phyloP scores from a whole-genome alignment of 92 coral and sea anemone genomes.

The Chrysogorgia sp. region DNA sequence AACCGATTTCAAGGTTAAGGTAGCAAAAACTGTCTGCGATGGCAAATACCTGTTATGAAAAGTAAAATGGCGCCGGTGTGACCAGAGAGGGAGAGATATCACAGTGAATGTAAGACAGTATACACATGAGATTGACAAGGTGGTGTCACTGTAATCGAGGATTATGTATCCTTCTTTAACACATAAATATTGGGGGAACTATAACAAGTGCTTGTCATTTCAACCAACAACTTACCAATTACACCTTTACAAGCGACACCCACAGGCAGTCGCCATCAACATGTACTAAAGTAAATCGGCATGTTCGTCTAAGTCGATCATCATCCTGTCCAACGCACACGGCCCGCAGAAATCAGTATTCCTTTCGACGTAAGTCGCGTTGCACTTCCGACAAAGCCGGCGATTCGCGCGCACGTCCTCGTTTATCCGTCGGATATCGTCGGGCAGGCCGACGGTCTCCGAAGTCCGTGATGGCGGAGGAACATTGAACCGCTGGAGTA shows the following conservation, averaged over 20 bases:
- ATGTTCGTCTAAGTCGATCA: conserved; percentile 7
- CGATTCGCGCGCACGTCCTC: conserved; percentile 12
- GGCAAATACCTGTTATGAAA: too few relatives aligned
- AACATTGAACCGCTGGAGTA: conserved; percentile 38
- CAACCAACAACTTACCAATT: neutral
- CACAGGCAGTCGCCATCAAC: neutral
- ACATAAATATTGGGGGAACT: too few relatives aligned
- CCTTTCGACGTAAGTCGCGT: conserved; percentile 15
- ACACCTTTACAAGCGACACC: neutral
- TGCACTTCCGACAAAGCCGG: conserved; percentile 8
- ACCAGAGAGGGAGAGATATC: too few relatives aligned
- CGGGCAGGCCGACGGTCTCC: conserved; percentile 27
- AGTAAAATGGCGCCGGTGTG: too few relatives aligned
- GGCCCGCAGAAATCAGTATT: conserved; percentile 5
- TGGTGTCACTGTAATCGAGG: too few relatives aligned
- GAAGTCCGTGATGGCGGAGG: conserved; percentile 14
- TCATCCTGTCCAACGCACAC: conserved; percentile 11
- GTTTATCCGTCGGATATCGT: conserved; percentile 42
- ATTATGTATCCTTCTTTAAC: too few relatives aligned
- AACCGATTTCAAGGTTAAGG: too few relatives aligned
- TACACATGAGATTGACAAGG: too few relatives aligned
- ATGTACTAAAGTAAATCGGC: conserved; percentile 28
- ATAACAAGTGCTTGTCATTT: too few relatives aligned
- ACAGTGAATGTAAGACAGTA: too few relatives aligned
- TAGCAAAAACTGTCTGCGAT: too few relatives aligned